Percentiles rank a stretch among this genome's conserved stretches.
Evolutionary conservation across 2,797 vertebrate genomes (phyloP).

Genomic region (Cyprinodon diabolis): DNA sequence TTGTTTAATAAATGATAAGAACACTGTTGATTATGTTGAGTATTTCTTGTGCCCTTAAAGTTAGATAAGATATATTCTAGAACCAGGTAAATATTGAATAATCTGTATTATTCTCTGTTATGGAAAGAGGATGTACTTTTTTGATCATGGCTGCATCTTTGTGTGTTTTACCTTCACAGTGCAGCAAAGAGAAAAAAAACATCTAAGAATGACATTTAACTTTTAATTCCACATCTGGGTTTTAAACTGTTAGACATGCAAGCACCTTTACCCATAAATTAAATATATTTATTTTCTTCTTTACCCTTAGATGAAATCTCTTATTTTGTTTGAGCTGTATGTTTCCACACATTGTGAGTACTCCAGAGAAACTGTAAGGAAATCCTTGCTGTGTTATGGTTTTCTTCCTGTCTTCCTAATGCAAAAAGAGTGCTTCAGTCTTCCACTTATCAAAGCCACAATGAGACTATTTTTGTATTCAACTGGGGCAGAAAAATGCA

Average conservation of each 20-base stretch:
- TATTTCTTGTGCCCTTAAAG: background rate
- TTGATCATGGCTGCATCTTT: background rate
- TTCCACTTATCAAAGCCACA: constrained; percentile 83
- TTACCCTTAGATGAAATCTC: background rate
- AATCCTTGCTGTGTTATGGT: constrained; percentile 49
- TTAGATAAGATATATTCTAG: background rate
- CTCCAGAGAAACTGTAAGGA: constrained; percentile 77
- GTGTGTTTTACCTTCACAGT: constrained; percentile 11
- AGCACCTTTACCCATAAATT: background rate
- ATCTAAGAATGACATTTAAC: constrained; percentile 18
- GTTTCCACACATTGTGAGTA: constrained; percentile 73
- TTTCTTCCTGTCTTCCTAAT: constrained; percentile 78
- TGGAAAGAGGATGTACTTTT: background rate
- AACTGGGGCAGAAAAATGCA: constrained; percentile 69
- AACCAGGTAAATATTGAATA: background rate
- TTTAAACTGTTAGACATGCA: constrained; percentile 34
- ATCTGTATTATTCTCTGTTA: background rate
- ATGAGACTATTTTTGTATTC: constrained; percentile 83
- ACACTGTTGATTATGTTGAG: background rate
- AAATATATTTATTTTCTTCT: background rate
- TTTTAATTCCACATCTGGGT: constrained; percentile 48
- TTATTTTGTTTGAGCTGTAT: constrained; percentile 64
- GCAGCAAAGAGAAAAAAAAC: constrained; percentile 21
- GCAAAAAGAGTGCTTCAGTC: constrained; percentile 79
- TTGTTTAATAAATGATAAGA: background rate